These are phyloP conservation scores for Aleiodes leptofemur DNA, from an alignment of 2,888 invertebrate genomes.

Conservation along the genomic window DNA sequence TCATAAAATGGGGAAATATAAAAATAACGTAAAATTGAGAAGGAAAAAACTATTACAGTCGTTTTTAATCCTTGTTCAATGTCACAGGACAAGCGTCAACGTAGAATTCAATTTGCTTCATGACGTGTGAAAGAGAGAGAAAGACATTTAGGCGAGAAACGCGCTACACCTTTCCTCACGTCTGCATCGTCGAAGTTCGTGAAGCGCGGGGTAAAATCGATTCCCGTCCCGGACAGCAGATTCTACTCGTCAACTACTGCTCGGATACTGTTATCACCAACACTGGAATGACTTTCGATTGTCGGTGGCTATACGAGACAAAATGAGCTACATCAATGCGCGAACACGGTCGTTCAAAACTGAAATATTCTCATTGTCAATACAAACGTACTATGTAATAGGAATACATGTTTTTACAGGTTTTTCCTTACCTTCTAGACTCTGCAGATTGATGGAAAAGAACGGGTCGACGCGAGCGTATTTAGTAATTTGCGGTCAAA, in stretches of 20 bases:
- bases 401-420: too few species aligned
- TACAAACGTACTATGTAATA: neutral
- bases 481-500: too few species aligned
- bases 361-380: neutral
- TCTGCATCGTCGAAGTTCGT: constrained; percentile 51
- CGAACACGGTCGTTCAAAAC: too few species aligned
- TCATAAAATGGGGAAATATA: constrained; percentile 29
- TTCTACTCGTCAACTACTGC: constrained; percentile 16
- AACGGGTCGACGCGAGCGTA: too few species aligned
- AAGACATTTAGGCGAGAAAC: neutral
- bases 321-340: neutral
- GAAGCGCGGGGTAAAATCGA: constrained; percentile 57
- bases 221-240: constrained; percentile 50
- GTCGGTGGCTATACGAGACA: constrained; percentile 45
- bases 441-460: too few species aligned
- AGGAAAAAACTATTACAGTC: neutral
- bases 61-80: constrained; percentile 26
- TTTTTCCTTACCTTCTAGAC: too few species aligned
- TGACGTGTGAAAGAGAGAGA: neutral
- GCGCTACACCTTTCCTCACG: constrained; percentile 56
- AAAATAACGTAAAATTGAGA: neutral
- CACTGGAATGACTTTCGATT: constrained; percentile 16
- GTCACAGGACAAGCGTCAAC: constrained; percentile 4
- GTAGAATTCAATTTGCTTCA: neutral
- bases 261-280: constrained; percentile 4